Conservation (phyloP, 2,113 vertebrate genomes). For the Varanus salvator region DNA sequence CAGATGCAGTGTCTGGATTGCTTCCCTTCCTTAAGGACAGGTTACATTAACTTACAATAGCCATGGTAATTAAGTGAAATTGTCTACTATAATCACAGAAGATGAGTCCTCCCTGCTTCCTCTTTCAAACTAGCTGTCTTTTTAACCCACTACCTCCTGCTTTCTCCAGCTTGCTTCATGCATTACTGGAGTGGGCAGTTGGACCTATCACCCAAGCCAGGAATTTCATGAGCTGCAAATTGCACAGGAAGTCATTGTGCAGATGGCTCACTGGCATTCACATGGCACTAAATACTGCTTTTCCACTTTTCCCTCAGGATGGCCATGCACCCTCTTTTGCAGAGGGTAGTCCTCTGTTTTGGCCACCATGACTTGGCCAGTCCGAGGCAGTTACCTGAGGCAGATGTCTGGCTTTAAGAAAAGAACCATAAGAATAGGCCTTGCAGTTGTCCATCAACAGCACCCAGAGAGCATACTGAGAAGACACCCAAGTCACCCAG, state of each 20-base stretch:
- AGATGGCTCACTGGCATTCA: not conserved
- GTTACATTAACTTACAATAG: not conserved
- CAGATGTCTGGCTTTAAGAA: too few relatives aligned
- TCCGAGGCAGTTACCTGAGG: too few relatives aligned
- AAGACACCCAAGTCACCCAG: too few relatives aligned
- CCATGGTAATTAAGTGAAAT: not conserved
- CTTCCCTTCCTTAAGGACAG: not conserved
- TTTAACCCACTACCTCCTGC: not conserved
- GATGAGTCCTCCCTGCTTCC: not conserved
- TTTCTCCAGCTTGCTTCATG: not conserved
- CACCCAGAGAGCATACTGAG: too few relatives aligned
- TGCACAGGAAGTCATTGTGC: not conserved
- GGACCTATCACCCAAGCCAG: not conserved
- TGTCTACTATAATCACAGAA: not conserved
- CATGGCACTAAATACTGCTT: too few relatives aligned
- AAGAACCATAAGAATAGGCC: too few relatives aligned
- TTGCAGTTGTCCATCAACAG: too few relatives aligned
- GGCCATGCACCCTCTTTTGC: too few relatives aligned
- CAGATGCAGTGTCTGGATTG: not conserved
- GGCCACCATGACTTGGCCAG: too few relatives aligned
- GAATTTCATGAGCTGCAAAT: not conserved
- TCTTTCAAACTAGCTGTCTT: not conserved
- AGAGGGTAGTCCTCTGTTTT: too few relatives aligned
- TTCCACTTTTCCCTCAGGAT: too few relatives aligned
- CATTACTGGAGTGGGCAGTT: not conserved